phyloP scores from a whole-genome alignment of 2,888 invertebrate species.

The Muscina levida region DNA sequence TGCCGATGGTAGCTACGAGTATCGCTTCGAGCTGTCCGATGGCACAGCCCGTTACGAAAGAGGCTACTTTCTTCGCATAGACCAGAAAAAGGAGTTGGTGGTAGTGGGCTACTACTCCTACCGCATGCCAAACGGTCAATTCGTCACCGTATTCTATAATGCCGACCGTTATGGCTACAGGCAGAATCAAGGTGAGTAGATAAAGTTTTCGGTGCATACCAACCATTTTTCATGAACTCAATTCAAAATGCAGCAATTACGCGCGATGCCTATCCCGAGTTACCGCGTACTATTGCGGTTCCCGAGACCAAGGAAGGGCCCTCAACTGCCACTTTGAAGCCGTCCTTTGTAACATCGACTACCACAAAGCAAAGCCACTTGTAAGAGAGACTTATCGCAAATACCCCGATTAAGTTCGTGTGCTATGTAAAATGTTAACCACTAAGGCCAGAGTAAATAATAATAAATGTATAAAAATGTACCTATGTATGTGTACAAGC shows the following conservation, averaged over 20 bases:
- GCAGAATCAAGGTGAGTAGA: conserved; percentile 76
- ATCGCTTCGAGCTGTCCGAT: conserved; percentile 75
- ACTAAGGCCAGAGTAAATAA: too few species aligned
- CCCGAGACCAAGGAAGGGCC: conserved; percentile 61
- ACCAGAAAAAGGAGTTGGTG: conserved; percentile 73
- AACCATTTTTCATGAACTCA: conserved; percentile 15
- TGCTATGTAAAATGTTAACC: too few species aligned
- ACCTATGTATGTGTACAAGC: too few species aligned
- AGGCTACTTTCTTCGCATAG: conserved; percentile 73
- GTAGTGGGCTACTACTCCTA: conserved; percentile 77
- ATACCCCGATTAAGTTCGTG: too few species aligned
- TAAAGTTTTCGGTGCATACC: too few species aligned
- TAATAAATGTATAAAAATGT: too few species aligned
- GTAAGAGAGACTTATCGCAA: neutral
- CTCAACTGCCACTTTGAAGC: neutral
- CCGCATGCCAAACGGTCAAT: conserved; percentile 73
- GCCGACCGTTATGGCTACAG: conserved; percentile 77
- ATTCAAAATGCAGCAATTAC: conserved; percentile 72
- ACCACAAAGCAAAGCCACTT: neutral
- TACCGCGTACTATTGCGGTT: conserved; percentile 75
- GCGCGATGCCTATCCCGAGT: conserved; percentile 73
- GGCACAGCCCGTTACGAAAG: conserved; percentile 77
- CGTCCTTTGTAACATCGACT: neutral
- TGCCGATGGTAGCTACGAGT: conserved; percentile 78
- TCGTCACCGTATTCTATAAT: conserved; percentile 77